A percentile compares a stretch with the other conserved stretches of the same genome.
Evolutionary conservation across 2,797 vertebrate species (phyloP).

Genomic region (Argya squamiceps): DNA sequence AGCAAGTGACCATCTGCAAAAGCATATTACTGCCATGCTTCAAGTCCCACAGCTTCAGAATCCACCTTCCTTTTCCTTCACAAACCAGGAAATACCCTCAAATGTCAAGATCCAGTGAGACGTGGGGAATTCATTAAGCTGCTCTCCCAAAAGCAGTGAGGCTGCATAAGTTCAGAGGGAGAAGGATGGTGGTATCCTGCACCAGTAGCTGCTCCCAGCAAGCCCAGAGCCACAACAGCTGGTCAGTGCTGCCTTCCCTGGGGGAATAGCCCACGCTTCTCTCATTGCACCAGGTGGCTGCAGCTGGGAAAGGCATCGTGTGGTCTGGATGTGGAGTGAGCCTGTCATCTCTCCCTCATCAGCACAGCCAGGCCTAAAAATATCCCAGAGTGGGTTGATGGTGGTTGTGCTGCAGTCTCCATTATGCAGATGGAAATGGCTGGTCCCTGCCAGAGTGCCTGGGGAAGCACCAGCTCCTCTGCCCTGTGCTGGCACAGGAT

Average conservation of each 20-base stretch:
- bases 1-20: neutral
- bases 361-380: conserved; percentile 35
- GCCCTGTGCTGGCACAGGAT: neutral
- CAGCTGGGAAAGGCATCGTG: neutral
- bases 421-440: neutral
- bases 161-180: neutral
- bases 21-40: accelerated
- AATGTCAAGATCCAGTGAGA: neutral
- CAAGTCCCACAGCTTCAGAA: neutral
- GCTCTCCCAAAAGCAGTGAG: neutral
- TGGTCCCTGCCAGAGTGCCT: neutral
- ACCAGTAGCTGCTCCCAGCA: neutral
- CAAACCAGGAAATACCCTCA: neutral
- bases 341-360: neutral
- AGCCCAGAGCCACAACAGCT: neutral
- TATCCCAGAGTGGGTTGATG: neutral
- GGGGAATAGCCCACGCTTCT: neutral
- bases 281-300: neutral
- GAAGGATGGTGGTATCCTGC: neutral
- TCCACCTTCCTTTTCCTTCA: neutral
- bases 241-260: neutral
- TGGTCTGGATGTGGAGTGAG: neutral
- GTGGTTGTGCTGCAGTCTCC: neutral
- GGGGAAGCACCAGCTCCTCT: neutral
- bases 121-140: neutral